Evolutionary conservation across 2,113 vertebrate species (phyloP).

Genomic region (Megaleporinus macrocephalus): DNA sequence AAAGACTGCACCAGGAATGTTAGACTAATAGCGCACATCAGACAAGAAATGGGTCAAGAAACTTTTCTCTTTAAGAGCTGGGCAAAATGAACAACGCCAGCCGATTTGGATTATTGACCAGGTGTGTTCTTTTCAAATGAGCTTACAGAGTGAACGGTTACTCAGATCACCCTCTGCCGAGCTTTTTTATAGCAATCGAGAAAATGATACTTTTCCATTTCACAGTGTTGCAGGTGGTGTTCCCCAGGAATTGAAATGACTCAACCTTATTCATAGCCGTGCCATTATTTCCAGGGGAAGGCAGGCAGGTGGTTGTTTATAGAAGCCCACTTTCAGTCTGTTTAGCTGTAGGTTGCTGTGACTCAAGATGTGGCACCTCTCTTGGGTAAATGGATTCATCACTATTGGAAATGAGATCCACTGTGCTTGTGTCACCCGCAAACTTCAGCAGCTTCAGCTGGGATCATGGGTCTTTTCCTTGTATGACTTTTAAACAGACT

Average conservation of each 20-base stretch:
- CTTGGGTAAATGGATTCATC: neutral
- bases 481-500: neutral
- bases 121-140: too few species aligned
- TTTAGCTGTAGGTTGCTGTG: neutral
- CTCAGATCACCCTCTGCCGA: neutral
- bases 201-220: neutral
- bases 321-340: slow-evolving; percentile 7
- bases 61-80: too few species aligned
- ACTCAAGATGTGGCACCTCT: neutral
- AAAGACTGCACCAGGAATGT: too few species aligned
- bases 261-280: neutral
- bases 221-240: neutral
- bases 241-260: slow-evolving; percentile 2
- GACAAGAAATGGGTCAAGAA: too few species aligned
- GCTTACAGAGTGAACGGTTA: too few species aligned
- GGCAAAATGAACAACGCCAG: too few species aligned
- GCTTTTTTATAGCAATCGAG: neutral
- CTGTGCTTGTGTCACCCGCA: neutral
- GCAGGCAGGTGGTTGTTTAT: slow-evolving; percentile 9
- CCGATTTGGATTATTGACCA: too few species aligned
- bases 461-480: neutral
- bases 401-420: neutral
- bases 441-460: neutral
- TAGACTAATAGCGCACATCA: too few species aligned
- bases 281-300: neutral